phyloP scores from a whole-genome alignment of 2,888 invertebrate genomes.

The Hymenopus coronatus region DNA sequence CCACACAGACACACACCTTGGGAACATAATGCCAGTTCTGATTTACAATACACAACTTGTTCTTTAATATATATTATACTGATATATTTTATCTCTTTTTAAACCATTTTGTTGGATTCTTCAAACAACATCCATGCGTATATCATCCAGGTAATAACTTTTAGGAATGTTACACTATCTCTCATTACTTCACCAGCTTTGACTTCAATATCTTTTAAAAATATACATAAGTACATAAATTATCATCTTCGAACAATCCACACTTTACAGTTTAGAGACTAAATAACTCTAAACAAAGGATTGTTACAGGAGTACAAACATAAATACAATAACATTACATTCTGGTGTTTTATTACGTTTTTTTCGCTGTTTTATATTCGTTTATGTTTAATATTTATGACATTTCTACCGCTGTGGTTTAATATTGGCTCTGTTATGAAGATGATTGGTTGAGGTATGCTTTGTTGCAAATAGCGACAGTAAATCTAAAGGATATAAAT shows the following conservation, averaged over 20 bases:
- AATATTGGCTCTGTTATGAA: background rate
- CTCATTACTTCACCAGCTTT: background rate
- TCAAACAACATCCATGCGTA: background rate
- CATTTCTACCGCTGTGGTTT: background rate
- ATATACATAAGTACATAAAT: background rate
- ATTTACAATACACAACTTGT: slow-evolving; percentile 4
- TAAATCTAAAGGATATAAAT: background rate
- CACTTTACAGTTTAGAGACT: background rate
- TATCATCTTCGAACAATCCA: background rate
- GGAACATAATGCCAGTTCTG: slow-evolving; percentile 10
- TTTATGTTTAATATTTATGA: background rate
- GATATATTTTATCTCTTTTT: background rate
- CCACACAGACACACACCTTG: background rate
- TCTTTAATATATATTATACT: background rate
- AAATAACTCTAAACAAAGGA: background rate
- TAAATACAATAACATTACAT: background rate
- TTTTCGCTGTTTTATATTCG: background rate
- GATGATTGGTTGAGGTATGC: background rate
- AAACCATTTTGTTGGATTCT: background rate
- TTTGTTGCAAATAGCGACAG: background rate
- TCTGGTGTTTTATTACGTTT: background rate
- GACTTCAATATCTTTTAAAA: background rate
- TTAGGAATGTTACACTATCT: background rate
- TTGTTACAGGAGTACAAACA: background rate
- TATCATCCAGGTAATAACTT: background rate